Evolutionary conservation across 2,888 invertebrate genomes (phyloP).

Genomic region (Trissolcus brochymenae): DNA sequence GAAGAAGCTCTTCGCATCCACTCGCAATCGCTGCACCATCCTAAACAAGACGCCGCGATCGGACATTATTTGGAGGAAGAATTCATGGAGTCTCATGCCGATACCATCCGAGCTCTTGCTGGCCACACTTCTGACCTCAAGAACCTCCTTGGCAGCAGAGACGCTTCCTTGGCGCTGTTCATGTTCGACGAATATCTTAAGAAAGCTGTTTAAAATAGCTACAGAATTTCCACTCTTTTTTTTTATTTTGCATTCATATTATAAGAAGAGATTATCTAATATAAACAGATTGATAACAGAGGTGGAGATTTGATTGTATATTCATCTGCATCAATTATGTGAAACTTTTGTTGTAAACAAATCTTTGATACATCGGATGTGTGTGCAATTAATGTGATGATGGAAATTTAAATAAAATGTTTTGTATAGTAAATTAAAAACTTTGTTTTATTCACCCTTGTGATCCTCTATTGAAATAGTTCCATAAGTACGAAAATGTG

Average conservation of each 20-base stretch:
- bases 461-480: no score
- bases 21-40: constrained; percentile 83
- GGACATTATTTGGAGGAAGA: constrained; percentile 87
- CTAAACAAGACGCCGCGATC: constrained; percentile 76
- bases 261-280: no score
- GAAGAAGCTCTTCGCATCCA: constrained; percentile 83
- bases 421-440: no score
- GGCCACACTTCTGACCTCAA: constrained; percentile 86
- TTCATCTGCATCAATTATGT: no score
- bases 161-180: constrained; percentile 82
- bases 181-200: constrained; percentile 84
- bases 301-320: not conserved
- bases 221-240: not conserved
- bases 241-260: not conserved
- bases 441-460: no score
- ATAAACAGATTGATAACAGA: no score
- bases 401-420: no score
- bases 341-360: no score
- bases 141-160: constrained; percentile 79
- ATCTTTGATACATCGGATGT: no score
- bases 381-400: no score
- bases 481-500: no score
- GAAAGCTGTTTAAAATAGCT: constrained; percentile 40
- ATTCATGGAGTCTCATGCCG: constrained; percentile 84
- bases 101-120: constrained; percentile 82